Conservation (phyloP, 2,888 invertebrate genomes). For the Bhutanitis thaidina region DNA sequence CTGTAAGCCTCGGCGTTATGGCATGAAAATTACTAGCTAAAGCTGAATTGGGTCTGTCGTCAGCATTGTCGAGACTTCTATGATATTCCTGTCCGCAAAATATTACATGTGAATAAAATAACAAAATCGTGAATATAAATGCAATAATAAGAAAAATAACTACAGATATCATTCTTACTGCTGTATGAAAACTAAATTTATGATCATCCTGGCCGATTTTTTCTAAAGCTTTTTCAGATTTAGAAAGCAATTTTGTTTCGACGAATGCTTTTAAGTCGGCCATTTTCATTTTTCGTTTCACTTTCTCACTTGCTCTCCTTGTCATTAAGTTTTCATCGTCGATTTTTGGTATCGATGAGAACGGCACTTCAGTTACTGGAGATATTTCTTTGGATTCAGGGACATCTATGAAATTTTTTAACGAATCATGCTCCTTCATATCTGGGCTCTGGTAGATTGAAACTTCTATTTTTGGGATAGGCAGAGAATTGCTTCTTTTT, state of each 20-base stretch:
- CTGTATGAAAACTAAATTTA: constrained; percentile 75
- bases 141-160: constrained; percentile 46
- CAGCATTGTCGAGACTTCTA: constrained; percentile 89
- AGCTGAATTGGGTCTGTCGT: constrained; percentile 86
- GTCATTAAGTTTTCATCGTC: constrained; percentile 65
- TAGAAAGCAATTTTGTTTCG: constrained; percentile 93
- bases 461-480: constrained; percentile 95
- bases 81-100: constrained; percentile 84
- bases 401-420: constrained; percentile 88
- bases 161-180: constrained; percentile 83
- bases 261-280: constrained; percentile 94
- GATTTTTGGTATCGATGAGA: constrained; percentile 46
- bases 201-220: constrained; percentile 91
- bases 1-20: constrained; percentile 72
- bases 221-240: constrained; percentile 94
- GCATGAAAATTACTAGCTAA: constrained; percentile 83
- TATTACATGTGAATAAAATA: constrained; percentile 1
- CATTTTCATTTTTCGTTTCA: constrained; percentile 93
- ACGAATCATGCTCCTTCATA: constrained; percentile 81
- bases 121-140: constrained; percentile 16
- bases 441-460: constrained; percentile 91
- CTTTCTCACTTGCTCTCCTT: constrained; percentile 89
- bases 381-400: constrained; percentile 86
- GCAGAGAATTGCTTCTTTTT: constrained; percentile 94
- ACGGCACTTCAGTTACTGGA: constrained; percentile 78